Evolutionary conservation across 2,113 vertebrate species (phyloP).

Genomic region (Puffinus mauretanicus): DNA sequence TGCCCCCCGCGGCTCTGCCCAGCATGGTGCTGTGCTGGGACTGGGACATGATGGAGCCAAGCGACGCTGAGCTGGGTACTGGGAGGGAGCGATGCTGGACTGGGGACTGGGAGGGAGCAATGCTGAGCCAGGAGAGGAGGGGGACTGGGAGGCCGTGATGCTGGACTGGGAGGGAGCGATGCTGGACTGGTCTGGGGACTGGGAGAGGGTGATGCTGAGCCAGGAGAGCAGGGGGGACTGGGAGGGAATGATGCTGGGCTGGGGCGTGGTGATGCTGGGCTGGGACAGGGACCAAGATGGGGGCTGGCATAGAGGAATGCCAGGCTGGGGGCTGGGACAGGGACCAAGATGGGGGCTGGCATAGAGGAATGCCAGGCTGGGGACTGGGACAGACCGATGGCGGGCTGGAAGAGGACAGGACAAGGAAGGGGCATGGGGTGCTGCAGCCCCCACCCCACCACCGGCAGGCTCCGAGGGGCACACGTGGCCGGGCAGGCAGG

Average conservation of each 20-base stretch:
- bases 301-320: too few species aligned
- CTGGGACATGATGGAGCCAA: neutral
- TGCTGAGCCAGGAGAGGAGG: too few species aligned
- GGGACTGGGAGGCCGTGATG: neutral
- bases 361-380: neutral
- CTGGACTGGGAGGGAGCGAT: neutral
- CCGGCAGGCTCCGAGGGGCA: neutral
- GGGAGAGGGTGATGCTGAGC: neutral
- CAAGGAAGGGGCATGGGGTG: rapidly evolving
- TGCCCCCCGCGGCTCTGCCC: neutral
- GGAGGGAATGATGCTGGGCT: neutral
- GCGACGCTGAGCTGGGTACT: rapidly evolving
- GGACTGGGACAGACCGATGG: rapidly evolving
- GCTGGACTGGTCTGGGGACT: neutral
- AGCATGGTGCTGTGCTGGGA: neutral
- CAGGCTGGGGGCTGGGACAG: neutral
- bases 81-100: neutral
- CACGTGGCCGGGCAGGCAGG: neutral
- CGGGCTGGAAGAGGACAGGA: neutral
- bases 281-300: neutral
- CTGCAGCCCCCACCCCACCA: neutral
- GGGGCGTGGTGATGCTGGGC: neutral
- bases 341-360: neutral
- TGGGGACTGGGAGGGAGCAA: neutral
- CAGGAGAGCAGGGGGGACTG: too few species aligned